These are phyloP conservation scores for Charina bottae DNA, from an alignment of 2,113 vertebrate genomes.

Conservation along the genomic window DNA sequence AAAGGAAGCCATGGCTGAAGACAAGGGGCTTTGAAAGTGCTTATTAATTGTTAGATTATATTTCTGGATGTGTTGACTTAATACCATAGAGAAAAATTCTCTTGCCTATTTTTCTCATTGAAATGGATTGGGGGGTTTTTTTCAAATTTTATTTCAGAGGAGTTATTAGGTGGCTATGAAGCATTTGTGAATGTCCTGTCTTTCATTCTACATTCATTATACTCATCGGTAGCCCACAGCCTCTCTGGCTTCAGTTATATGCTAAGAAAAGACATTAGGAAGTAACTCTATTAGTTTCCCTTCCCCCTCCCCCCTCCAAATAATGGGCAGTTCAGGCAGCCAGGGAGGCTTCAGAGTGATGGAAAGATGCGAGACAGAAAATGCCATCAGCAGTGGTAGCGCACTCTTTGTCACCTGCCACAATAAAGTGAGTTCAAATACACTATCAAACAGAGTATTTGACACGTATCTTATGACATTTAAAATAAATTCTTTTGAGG, in stretches of 20 bases:
- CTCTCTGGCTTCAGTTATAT: neutral
- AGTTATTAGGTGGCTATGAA: neutral
- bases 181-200: neutral
- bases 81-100: neutral
- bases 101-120: neutral
- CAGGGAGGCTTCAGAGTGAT: neutral
- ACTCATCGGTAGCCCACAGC: rapidly evolving
- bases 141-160: neutral
- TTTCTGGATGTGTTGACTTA: neutral
- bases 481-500: neutral
- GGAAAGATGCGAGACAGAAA: neutral
- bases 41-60: neutral
- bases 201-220: neutral
- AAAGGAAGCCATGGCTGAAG: neutral
- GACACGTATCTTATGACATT: neutral
- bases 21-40: neutral
- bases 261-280: neutral
- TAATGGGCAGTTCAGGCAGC: neutral
- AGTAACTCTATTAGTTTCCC: neutral
- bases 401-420: neutral
- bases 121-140: neutral
- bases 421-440: neutral
- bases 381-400: neutral
- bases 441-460: neutral
- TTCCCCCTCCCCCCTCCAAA: neutral